Conservation (phyloP, 2,888 invertebrate genomes). For the Epicampocera succincta region DNA sequence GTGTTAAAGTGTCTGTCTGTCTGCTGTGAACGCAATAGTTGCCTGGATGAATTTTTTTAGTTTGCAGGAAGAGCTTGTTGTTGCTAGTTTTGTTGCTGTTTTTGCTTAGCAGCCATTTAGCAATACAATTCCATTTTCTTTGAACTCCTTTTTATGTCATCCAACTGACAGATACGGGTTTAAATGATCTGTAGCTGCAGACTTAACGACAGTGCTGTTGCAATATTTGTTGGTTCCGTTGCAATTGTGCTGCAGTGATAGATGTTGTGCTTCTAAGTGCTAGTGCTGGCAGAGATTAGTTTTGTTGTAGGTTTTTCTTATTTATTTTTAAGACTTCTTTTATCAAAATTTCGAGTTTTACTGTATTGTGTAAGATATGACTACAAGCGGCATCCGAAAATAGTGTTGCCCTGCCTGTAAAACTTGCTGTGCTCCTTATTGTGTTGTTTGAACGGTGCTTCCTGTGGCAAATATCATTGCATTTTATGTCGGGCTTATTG, state of each 20-base stretch:
- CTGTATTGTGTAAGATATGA: slow-evolving; percentile 19
- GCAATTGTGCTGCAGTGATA: slow-evolving; percentile 1
- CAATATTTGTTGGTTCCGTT: slow-evolving; percentile 7
- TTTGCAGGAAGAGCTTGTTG: background rate
- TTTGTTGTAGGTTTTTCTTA: slow-evolving; percentile 1
- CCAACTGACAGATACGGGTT: slow-evolving; percentile 52
- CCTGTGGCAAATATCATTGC: slow-evolving; percentile 40
- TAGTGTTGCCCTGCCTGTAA: slow-evolving; percentile 21
- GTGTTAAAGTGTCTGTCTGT: background rate
- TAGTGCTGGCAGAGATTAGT: background rate
- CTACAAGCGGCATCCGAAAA: slow-evolving; percentile 44
- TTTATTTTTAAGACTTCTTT: no score
- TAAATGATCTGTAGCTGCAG: slow-evolving; percentile 44
- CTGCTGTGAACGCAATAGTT: no score
- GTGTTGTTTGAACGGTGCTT: slow-evolving; percentile 26
- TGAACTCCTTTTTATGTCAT: slow-evolving; percentile 44
- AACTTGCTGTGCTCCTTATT: slow-evolving; percentile 16
- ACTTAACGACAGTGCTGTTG: slow-evolving; percentile 23
- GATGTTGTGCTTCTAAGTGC: background rate
- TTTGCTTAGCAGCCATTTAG: slow-evolving; percentile 32
- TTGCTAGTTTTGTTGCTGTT: no score
- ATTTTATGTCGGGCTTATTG: slow-evolving; percentile 32
- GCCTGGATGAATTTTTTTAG: background rate
- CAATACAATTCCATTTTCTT: slow-evolving; percentile 39
- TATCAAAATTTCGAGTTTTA: background rate